Conservation (phyloP, 1,140 invertebrate species). For the Battus philenor region DNA sequence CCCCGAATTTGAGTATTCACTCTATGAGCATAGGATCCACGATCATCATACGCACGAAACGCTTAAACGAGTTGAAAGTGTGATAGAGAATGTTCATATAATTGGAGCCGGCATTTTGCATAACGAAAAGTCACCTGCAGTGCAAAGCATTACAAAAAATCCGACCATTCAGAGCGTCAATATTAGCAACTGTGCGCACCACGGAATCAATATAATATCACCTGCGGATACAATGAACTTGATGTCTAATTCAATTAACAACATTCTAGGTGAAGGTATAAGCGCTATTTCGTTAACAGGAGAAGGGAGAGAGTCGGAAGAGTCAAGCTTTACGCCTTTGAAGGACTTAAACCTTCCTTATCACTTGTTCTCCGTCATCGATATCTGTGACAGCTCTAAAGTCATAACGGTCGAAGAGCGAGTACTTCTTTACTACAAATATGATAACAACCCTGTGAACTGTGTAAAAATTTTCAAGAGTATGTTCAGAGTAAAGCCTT, state of each 20-base stretch:
- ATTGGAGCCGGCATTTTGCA: constrained; percentile 97
- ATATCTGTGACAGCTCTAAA: constrained; percentile 97
- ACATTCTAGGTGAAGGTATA: constrained; percentile 93
- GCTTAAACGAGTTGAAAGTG: constrained; percentile 81
- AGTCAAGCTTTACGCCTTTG: constrained; percentile 91
- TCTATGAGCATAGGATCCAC: constrained; percentile 88
- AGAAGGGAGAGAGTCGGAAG: constrained; percentile 91
- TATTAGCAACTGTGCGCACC: constrained; percentile 89
- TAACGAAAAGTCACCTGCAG: constrained; percentile 94
- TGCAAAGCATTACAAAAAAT: constrained; percentile 91
- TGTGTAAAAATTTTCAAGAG: constrained; percentile 98
- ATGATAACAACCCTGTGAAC: constrained; percentile 96
- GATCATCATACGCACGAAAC: constrained; percentile 86
- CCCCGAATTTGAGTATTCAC: constrained; percentile 90
- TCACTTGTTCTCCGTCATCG: constrained; percentile 95
- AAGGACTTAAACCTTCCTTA: constrained; percentile 93
- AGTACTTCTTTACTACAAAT: constrained; percentile 97
- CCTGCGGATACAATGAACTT: constrained; percentile 87
- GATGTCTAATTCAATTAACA: constrained; percentile 83
- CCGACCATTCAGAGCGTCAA: constrained; percentile 90
- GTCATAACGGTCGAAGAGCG: constrained; percentile 93
- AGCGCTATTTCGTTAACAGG: constrained; percentile 93
- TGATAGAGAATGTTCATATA: constrained; percentile 90
- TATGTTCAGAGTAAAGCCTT: constrained; percentile 87
- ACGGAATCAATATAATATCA: constrained; percentile 94